These are phyloP conservation scores for Leptarthrus brevirostris DNA, from an alignment of 2,888 invertebrate genomes.

Conservation along the genomic window DNA sequence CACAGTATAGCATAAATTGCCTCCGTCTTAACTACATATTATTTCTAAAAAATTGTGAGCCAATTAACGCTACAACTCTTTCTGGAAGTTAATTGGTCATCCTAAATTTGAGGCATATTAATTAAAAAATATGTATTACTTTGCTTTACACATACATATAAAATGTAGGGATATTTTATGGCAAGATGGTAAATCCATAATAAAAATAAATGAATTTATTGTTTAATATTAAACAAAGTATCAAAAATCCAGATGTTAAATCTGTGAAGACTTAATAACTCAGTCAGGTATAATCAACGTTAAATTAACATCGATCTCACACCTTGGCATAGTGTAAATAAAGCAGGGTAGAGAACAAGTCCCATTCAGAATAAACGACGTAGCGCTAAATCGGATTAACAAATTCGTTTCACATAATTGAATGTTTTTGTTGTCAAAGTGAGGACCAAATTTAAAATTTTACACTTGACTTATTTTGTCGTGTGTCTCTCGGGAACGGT, in stretches of 20 bases:
- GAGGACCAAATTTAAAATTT: constrained; percentile 68
- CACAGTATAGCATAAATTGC: too few species aligned
- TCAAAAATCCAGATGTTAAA: too few species aligned
- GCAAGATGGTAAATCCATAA: too few species aligned
- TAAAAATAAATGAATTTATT: neutral
- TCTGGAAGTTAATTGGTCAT: too few species aligned
- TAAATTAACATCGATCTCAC: constrained; percentile 21
- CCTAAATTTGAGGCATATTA: too few species aligned
- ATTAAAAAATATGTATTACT: too few species aligned
- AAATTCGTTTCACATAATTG: constrained; percentile 66
- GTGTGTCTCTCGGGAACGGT: constrained; percentile 50
- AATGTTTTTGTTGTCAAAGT: constrained; percentile 64
- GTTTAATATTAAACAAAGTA: too few species aligned
- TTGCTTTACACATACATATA: too few species aligned
- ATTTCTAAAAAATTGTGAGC: too few species aligned
- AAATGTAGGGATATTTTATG: too few species aligned
- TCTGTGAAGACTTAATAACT: neutral
- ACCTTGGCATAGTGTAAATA: neutral
- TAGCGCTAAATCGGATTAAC: constrained; percentile 66
- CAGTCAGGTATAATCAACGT: neutral
- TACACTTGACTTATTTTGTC: constrained; percentile 66
- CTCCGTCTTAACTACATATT: too few species aligned
- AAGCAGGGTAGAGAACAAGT: neutral
- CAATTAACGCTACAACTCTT: too few species aligned
- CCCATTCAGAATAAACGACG: constrained; percentile 49